phyloP scores from a whole-genome alignment of 2,113 vertebrate species.

The Phylloscopus whistleri region DNA sequence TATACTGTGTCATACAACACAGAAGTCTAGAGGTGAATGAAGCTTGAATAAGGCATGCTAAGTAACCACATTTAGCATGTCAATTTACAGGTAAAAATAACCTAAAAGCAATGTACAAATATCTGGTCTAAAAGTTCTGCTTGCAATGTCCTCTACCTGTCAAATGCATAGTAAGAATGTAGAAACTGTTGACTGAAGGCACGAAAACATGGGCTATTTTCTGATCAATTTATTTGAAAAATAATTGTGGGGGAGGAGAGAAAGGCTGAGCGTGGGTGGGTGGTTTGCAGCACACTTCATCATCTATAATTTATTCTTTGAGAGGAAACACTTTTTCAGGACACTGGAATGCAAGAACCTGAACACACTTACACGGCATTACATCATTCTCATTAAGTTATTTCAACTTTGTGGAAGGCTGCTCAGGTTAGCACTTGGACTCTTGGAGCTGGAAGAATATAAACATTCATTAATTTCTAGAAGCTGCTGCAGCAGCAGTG shows the following conservation, averaged over 20 bases:
- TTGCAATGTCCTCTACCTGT: constrained; percentile 7
- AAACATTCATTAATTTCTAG: constrained; percentile 12
- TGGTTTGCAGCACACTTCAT: constrained; percentile 34
- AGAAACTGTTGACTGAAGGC: neutral
- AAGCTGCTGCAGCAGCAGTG: neutral
- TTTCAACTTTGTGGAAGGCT: constrained; percentile 49
- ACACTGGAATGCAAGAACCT: constrained; percentile 20
- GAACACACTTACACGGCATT: constrained; percentile 38
- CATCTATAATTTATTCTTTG: constrained; percentile 10
- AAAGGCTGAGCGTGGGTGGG: neutral
- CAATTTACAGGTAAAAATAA: constrained; percentile 22
- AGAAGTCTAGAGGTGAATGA: constrained; percentile 19
- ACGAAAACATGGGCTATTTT: neutral
- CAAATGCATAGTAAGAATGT: neutral
- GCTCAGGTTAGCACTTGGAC: neutral
- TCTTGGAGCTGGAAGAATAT: constrained; percentile 29
- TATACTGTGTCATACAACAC: constrained; percentile 1
- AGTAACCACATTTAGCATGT: neutral
- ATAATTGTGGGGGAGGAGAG: neutral
- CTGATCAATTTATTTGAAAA: constrained; percentile 30
- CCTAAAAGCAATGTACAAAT: neutral
- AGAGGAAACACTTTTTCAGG: constrained; percentile 40
- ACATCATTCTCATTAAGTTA: constrained; percentile 62
- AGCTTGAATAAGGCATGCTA: neutral
- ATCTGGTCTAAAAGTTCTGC: neutral